phyloP scores from a whole-genome alignment of 1,140 invertebrate genomes.

The Choristoneura fumiferana region DNA sequence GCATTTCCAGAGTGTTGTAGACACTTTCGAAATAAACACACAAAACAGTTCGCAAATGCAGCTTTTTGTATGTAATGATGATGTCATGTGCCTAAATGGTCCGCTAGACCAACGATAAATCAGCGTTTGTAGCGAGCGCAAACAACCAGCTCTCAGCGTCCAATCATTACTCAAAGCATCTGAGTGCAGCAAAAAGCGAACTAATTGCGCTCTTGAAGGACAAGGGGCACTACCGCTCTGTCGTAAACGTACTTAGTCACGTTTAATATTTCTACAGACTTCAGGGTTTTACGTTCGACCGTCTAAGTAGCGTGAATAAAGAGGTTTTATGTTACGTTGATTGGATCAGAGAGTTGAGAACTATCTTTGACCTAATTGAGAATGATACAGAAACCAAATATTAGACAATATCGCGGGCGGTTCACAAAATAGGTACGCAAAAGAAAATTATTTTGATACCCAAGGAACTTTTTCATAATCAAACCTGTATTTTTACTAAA shows the following conservation, averaged over 20 bases:
- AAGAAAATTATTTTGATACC: neutral
- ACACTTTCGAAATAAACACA: neutral
- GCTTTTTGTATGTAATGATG: conserved; percentile 33
- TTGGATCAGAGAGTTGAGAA: too few species aligned
- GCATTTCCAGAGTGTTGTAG: neutral
- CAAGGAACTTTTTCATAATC: neutral
- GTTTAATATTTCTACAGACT: conserved; percentile 71
- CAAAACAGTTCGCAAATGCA: neutral
- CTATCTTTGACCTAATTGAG: too few species aligned
- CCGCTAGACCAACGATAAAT: conserved; percentile 51
- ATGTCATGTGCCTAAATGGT: conserved; percentile 36
- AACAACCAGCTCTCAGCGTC: conserved; percentile 52
- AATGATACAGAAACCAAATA: too few species aligned
- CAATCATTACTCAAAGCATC: conserved; percentile 74
- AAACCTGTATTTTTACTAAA: conserved; percentile 22
- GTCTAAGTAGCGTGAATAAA: too few species aligned
- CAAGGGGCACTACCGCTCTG: conserved; percentile 63
- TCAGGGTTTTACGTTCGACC: conserved; percentile 19
- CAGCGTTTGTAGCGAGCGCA: conserved; percentile 61
- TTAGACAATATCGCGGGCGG: too few species aligned
- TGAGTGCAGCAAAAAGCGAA: conserved; percentile 67
- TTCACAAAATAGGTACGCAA: neutral
- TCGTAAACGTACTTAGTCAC: conserved; percentile 71
- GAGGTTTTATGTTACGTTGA: too few species aligned
- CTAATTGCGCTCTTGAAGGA: conserved; percentile 74